phyloP scores from a whole-genome alignment of 1,140 invertebrate species.

The Tribolium madens region DNA sequence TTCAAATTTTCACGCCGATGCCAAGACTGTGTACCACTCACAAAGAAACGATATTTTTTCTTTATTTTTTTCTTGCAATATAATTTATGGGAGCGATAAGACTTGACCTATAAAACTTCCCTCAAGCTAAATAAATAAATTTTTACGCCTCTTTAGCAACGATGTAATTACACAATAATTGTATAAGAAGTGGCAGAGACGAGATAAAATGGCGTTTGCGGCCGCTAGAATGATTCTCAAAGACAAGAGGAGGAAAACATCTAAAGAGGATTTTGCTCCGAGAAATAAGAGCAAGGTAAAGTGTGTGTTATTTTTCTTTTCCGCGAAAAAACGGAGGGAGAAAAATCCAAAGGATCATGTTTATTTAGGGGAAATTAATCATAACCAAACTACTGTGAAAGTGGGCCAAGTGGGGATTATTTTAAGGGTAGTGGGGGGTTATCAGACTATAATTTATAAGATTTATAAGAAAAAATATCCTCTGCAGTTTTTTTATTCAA shows the following conservation, averaged over 20 bases:
- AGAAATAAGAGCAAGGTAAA: constrained; percentile 85
- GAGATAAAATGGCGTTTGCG: constrained; percentile 79
- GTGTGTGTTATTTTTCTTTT: constrained; percentile 3
- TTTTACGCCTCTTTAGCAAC: not conserved
- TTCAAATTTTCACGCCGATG: not conserved
- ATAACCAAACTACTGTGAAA: too few relatives aligned
- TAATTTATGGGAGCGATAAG: too few relatives aligned
- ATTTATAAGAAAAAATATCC: too few relatives aligned
- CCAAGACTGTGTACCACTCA: too few relatives aligned
- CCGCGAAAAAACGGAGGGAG: not conserved
- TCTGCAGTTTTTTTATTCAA: too few relatives aligned
- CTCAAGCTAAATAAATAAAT: not conserved
- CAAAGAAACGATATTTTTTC: too few relatives aligned
- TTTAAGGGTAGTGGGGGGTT: too few relatives aligned
- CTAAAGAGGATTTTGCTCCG: constrained; percentile 79
- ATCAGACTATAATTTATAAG: too few relatives aligned
- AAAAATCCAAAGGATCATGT: not conserved
- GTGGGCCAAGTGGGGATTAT: too few relatives aligned
- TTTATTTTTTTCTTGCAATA: too few relatives aligned
- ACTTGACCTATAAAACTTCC: not conserved
- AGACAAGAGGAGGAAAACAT: constrained; percentile 81
- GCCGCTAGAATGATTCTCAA: constrained; percentile 86
- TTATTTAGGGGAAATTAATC: constrained; percentile 9
- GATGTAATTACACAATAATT: not conserved
- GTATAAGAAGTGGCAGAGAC: not conserved